Base-by-base conservation (phyloP, 2,888 invertebrate species). In the Aethes cnicana region DNA sequence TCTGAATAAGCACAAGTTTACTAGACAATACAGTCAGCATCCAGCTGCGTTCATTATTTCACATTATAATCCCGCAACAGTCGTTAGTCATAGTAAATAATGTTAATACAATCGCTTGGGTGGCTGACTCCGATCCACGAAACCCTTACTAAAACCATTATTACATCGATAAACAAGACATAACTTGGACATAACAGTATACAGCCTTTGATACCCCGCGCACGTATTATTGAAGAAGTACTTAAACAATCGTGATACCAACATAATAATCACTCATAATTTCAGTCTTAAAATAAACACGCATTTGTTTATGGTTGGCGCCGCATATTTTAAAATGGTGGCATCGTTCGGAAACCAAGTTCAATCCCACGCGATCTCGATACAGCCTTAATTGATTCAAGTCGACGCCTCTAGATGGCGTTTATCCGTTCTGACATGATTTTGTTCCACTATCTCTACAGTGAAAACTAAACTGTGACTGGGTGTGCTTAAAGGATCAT, bases 251-350 rank as follows among this genome's bases (percentile, higher is more conserved):
- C 48, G 41, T 48, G 41, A 43, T 30, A 36, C 30, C 25, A 52
- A 46, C 52, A 46, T 52, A 32, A 52, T 52, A 52, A 50, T 50
- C 50, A 36, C 43, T 46, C 52, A 52, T 43, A 52, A 52, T 52
- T 52, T 52, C 32, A 52, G 46, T 64, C 58, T 69, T 64, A 69
- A 70, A 68, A 74, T 67, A 68, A 65, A 63, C 61, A 58, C 59
- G 49, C 53, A 54, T 61, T 64, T 62, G 50, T 44, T 50, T 67
- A 64, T 68, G 59, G 61, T 57, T 62, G 80, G 81, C 81, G 82
- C 81, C 80, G 61, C 68, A 69, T 81, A 81, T 61, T 72, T 76
- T 74, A 78, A 71, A 74, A 68, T 61, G 67, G 60, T 64, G 60
- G 63, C 62, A 58, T 56, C 61, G 62, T 62, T 54, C 58, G 64